Evolutionary conservation across 2,113 vertebrate genomes (phyloP), one percentile per base, ranked within the genome.

Genomic region (Cheirogaleus medius): DNA sequence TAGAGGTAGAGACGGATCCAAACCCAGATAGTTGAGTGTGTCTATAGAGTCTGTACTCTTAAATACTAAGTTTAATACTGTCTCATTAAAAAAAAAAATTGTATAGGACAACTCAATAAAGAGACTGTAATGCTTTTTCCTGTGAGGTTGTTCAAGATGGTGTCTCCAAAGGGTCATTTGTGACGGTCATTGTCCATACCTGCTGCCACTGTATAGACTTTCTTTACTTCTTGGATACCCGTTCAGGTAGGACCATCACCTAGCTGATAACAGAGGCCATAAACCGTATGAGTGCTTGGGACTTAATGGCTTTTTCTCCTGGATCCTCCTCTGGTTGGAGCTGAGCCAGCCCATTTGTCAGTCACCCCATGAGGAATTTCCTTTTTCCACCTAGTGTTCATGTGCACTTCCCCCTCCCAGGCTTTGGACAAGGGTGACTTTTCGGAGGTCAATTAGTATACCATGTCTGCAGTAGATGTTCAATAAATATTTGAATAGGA

Each of bases 401-500:
- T 23, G 5, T 27, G 25, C 0, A 25, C 20, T 63, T 80, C 77
- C 54, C 27, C 71, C 58, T 71, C 44, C 54, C 7, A 84, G 58
- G 34, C 68, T 84, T 82, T 85, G 68, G 21, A 34, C 34, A 32
- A 78, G 88, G 64, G 60, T 78, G 73, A 86, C 64, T 89, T 95
- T 90, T 89, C 81, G 84, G 84, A 97, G 81, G 74, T 96, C 73
- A 83, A 12, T 94, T 92, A 68, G 32, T 58, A 58, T 58, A 74
- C 80, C 3, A 9, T 34, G 60, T 95, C 64, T 88, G 77, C 86
- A n/a, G 34, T 64, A 34, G 82, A 21, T 93, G 86, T 77, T 93
- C 94, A 42, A 63, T 97, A 95, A 94, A 91, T 77, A 95, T 74
- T 87, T 94, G 60, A 91, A 93, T 86, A 69, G 73, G 20, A 97